Base-by-base conservation (phyloP, 1,140 invertebrate species). In the Musca vetustissima region DNA sequence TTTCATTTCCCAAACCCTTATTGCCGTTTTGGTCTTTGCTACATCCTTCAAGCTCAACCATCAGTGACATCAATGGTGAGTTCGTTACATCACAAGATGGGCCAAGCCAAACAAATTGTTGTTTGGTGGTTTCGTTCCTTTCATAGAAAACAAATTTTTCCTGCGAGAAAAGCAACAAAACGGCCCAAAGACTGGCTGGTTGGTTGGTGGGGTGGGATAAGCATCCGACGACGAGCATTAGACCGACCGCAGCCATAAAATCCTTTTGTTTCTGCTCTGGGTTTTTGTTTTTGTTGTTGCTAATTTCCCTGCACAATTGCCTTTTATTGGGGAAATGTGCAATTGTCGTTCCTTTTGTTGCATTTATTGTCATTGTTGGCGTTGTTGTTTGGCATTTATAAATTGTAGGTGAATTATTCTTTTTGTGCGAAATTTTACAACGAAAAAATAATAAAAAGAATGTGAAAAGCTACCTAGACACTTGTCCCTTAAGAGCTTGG, bases 221-320 rank as follows among this genome's bases (percentile, higher is more conserved):
- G n/a, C n/a, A n/a, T n/a, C n/a, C 22, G 43, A 17, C 19, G 22
- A 43, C 36, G 36, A 43, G 13, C 7, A 43, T 43, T 43, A 9
- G 11, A 13, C 17, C 28, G n/a, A 36, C 28, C 57, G 57, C 57
- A 61, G 57, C 36, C 57, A 61, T 61, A 19, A 43, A 61, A 61
- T 61, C 57, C 57, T 61, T 61, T 61, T 43, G 28, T 61, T 61
- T 61, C 36, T 19, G 28, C 28, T 28, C 28, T 28, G 8, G 3
- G 28, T 28, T 28, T 28, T 32, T 59, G 57, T 13, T 13, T 43
- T 43, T n/a, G n/a, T 43, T 43, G 36, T 32, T 61, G 28, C 36
- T 61, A 61, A 61, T 61, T 43, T 61, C 57, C 57, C 57, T 11
- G 21, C 49, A 61, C 57, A 61, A 61, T 61, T 61, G 57, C 57